phyloP scores from a whole-genome alignment of 2,797 vertebrate species.

The Decapterus maruadsi region DNA sequence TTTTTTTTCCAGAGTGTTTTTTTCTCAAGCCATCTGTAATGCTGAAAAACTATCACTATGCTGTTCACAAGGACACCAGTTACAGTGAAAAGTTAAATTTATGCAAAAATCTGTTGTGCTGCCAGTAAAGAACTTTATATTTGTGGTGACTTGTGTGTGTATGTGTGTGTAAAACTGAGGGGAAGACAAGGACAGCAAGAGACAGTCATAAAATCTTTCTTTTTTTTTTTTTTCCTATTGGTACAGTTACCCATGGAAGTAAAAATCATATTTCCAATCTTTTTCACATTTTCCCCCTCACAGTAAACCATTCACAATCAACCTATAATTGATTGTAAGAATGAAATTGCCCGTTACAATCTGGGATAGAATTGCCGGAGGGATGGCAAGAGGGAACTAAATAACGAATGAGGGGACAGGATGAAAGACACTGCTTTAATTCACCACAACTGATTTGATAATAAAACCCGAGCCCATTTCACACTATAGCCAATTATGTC shows the following conservation, averaged over 20 bases:
- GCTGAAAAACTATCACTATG: conserved; percentile 63
- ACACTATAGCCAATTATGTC: conserved; percentile 78
- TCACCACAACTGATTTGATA: conserved; percentile 84
- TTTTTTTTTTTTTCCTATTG: conserved; percentile 28
- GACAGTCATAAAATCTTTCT: conserved; percentile 1
- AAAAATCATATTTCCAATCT: conserved; percentile 69
- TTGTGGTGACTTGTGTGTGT: conserved; percentile 29
- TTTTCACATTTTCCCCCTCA: conserved; percentile 56
- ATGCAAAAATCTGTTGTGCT: conserved; percentile 76
- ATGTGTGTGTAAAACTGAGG: conserved; percentile 4
- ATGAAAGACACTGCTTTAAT: conserved; percentile 83
- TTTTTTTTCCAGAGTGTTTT: conserved; percentile 12
- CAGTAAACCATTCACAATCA: conserved; percentile 72
- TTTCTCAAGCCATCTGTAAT: conserved; percentile 78
- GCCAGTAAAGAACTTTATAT: conserved; percentile 60
- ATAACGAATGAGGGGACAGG: conserved; percentile 81
- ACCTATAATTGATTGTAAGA: conserved; percentile 79
- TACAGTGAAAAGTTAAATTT: conserved; percentile 61
- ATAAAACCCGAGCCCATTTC: conserved; percentile 83
- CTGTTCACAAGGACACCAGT: conserved; percentile 72
- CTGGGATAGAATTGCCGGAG: conserved; percentile 59
- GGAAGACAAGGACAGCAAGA: conserved; percentile 30
- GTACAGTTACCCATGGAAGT: conserved; percentile 42
- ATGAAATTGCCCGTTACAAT: conserved; percentile 78
- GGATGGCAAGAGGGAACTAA: conserved; percentile 67